Evolutionary conservation across 2,888 invertebrate species (phyloP), one percentile per base, ranked within the genome.

Genomic region (Apodemia mormo): DNA sequence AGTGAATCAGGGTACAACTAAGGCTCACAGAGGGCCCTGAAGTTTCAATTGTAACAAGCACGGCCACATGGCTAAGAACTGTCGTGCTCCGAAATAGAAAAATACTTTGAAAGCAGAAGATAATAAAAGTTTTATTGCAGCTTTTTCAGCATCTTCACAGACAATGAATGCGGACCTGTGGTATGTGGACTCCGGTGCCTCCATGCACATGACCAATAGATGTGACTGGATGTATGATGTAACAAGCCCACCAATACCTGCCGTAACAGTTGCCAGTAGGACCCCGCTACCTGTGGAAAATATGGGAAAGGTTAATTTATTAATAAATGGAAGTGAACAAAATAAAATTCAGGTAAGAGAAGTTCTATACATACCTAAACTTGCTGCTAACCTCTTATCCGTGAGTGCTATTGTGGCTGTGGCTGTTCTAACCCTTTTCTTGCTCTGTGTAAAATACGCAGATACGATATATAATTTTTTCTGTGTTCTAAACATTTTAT

Each of bases 301-400:
- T 68, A 72, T 72, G 65, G 75, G 77, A 69, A 73, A 73, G 37
- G 70, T 75, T 29, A 73, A 75, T 74, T 58, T 75, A 68, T 52
- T 70, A 1, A 22, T 75, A 52, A 70, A 69, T 65, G 56, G 69
- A 68, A 68, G 66, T 65, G n/a, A 54, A 4, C n/a, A n/a, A 82
- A 80, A 83, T 83, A 82, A 84, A 83, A 82, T 75, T 76, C 80
- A 73, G 56, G 56, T 56, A 56, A 56, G 22, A 29, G 29, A 56
- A 56, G 56, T 56, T 22, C 9, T 56, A 22, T 56, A 56, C 56
- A 56, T 56, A 56, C 56, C 56, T 56, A 56, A 56, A 56, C 56
- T 56, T 56, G 56, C 29, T 8, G 56, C 56, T 29, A 56, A 56
- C 8, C 29, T 56, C 29, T 56, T 56, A 8, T 56, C 56, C 4